A percentile compares a stretch with the other conserved stretches of the same genome.
Evolutionary conservation across 2,113 vertebrate species (phyloP).

Genomic region (Onychorhynchus coronatus): DNA sequence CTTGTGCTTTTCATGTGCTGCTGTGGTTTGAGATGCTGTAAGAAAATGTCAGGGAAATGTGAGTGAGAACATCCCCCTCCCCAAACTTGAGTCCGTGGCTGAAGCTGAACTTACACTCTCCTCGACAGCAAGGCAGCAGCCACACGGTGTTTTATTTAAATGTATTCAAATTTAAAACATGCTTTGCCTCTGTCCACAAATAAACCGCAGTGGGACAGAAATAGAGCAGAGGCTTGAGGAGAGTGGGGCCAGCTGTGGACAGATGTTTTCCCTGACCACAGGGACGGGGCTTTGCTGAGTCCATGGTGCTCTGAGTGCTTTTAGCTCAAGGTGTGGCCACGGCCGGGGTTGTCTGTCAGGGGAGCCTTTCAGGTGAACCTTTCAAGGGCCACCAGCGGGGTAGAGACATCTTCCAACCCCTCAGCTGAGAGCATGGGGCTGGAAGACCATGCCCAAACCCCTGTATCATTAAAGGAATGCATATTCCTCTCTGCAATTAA

Average conservation of each 20-base stretch:
- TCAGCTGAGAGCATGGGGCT: neutral
- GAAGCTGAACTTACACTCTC: neutral
- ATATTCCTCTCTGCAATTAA: neutral
- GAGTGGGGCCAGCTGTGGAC: neutral
- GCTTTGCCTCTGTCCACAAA: neutral
- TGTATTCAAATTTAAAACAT: neutral
- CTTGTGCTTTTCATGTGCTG: neutral
- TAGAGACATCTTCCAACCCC: rapidly evolving
- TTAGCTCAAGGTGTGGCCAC: too few relatives aligned
- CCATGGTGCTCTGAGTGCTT: neutral
- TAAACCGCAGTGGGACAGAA: neutral
- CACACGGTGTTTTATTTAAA: neutral
- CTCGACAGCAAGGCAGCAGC: neutral
- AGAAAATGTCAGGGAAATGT: neutral
- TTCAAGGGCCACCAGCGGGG: neutral
- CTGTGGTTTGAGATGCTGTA: neutral
- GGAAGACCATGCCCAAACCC: neutral
- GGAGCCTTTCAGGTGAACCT: neutral
- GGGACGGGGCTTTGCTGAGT: rapidly evolving
- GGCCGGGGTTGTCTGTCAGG: neutral
- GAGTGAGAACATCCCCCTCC: neutral
- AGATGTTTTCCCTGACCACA: rapidly evolving
- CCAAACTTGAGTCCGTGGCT: neutral
- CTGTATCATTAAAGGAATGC: neutral
- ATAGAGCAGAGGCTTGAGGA: neutral